Conservation (phyloP, 2,888 invertebrate genomes). For the Coelogynopora nodosa region DNA sequence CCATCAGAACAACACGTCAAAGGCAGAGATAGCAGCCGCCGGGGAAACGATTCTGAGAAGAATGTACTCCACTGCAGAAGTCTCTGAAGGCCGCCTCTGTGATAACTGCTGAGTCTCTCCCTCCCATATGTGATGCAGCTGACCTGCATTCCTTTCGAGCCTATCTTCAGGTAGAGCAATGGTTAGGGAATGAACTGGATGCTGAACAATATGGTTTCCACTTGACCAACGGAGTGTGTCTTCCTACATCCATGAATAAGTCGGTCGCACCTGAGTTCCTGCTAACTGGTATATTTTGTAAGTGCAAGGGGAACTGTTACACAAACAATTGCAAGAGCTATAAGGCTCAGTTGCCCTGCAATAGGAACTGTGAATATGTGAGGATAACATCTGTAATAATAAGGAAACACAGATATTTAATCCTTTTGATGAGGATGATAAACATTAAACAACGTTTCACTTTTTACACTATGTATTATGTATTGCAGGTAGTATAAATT, state of each 20-base stretch:
- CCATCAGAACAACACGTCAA: background rate
- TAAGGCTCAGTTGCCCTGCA: constrained; percentile 12
- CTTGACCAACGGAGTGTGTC: background rate
- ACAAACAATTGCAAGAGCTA: background rate
- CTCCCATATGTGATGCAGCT: constrained; percentile 13
- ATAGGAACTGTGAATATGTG: constrained; percentile 18
- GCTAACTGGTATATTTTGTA: constrained; percentile 12
- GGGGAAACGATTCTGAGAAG: background rate
- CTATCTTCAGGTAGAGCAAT: background rate
- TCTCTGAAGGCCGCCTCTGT: constrained; percentile 14
- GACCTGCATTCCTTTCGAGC: background rate
- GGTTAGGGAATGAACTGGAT: constrained; percentile 20
- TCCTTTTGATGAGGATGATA: constrained; percentile 31
- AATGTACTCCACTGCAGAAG: constrained; percentile 25
- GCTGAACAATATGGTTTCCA: constrained; percentile 22
- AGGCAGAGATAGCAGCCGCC: background rate
- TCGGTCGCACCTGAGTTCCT: constrained; percentile 11
- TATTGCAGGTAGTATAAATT: background rate
- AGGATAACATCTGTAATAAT: constrained; percentile 14
- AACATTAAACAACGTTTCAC: constrained; percentile 18
- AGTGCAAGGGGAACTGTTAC: constrained; percentile 16
- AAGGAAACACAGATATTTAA: background rate
- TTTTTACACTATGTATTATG: constrained; percentile 1
- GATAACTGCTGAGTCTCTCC: constrained; percentile 28
- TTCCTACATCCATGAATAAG: background rate